These are phyloP conservation scores for Poecilia gillii DNA, from an alignment of 2,797 vertebrate genomes.

Conservation along the genomic window DNA sequence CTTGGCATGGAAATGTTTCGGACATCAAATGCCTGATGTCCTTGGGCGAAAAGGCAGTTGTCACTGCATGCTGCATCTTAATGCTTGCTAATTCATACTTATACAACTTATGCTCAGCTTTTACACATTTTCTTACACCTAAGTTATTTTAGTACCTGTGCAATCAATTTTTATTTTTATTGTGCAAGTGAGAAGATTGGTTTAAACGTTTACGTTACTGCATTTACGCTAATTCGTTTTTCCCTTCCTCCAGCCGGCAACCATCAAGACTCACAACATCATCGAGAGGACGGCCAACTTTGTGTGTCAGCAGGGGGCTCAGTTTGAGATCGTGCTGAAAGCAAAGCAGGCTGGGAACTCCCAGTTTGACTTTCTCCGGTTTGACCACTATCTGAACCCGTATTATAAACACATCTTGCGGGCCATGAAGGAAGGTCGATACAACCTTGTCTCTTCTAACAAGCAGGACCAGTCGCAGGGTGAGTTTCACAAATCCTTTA, in stretches of 20 bases:
- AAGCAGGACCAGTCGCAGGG: constrained; percentile 83
- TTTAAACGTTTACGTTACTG: not conserved
- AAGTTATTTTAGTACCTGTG: not conserved
- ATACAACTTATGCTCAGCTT: constrained; percentile 4
- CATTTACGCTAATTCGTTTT: not conserved
- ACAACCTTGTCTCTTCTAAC: constrained; percentile 78
- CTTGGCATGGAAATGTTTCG: constrained; percentile 33
- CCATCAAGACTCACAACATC: constrained; percentile 96
- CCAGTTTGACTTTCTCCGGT: constrained; percentile 96
- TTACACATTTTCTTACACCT: not conserved
- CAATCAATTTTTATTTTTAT: not conserved
- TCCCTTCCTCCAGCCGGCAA: constrained; percentile 86
- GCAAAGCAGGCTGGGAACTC: constrained; percentile 97
- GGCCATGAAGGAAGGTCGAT: constrained; percentile 96
- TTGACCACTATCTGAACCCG: constrained; percentile 99
- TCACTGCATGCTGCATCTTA: constrained; percentile 14
- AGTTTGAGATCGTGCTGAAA: constrained; percentile 98
- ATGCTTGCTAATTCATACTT: not conserved
- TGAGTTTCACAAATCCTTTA: constrained; percentile 61
- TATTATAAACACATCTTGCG: constrained; percentile 98
- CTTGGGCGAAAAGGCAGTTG: constrained; percentile 25
- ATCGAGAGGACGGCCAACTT: constrained; percentile 97
- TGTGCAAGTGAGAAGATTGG: not conserved
- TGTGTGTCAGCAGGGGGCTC: constrained; percentile 95
- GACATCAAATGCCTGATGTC: constrained; percentile 36